Conservation (phyloP, 2,888 invertebrate species). For the Pharmacophagus antenor region DNA sequence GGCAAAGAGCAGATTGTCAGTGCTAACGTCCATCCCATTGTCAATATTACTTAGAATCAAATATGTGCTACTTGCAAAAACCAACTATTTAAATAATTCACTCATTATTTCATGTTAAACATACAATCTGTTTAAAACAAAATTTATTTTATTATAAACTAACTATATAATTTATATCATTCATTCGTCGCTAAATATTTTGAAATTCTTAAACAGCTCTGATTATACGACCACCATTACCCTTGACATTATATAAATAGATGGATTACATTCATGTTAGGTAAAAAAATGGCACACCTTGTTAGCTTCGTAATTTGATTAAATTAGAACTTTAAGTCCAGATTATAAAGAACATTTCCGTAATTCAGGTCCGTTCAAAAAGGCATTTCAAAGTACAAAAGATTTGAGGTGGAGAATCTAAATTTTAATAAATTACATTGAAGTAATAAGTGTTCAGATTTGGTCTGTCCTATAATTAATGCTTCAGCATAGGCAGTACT, state of each 20-base stretch:
- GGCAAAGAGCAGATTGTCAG: not conserved
- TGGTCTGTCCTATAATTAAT: too few relatives aligned
- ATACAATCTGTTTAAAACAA: too few relatives aligned
- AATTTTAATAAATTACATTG: too few relatives aligned
- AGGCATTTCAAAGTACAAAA: too few relatives aligned
- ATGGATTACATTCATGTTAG: constrained; percentile 1
- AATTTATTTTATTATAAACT: too few relatives aligned
- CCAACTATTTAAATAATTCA: not conserved
- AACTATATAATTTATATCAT: too few relatives aligned
- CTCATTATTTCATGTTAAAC: not conserved
- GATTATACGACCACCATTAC: not conserved
- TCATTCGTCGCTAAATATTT: not conserved
- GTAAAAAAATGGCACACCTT: not conserved
- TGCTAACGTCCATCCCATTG: not conserved
- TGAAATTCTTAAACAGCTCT: not conserved
- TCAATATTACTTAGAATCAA: not conserved
- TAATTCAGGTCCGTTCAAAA: too few relatives aligned
- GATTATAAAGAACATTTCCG: too few relatives aligned
- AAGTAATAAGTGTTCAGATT: too few relatives aligned
- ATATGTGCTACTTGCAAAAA: not conserved
- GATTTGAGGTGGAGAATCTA: too few relatives aligned
- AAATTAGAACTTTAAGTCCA: too few relatives aligned
- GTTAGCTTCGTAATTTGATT: not conserved
- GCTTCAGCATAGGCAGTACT: too few relatives aligned
- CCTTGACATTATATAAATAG: constrained; percentile 2